phyloP scores from a whole-genome alignment of 2,888 invertebrate species.

The Halictus ligatus region DNA sequence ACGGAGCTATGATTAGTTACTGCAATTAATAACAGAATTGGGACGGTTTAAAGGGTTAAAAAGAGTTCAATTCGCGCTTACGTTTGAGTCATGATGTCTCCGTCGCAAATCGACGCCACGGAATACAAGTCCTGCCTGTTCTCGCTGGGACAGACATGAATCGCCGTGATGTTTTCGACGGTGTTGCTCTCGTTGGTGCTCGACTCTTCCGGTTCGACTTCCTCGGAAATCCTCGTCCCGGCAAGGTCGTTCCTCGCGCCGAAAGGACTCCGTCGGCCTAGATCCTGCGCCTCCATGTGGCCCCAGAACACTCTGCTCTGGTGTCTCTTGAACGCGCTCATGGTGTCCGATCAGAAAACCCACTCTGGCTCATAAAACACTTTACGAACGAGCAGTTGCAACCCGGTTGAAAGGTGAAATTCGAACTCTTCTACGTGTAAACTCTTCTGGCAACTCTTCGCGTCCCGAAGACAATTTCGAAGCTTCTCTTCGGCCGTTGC shows the following conservation, averaged over 20 bases:
- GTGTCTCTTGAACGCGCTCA: conserved; percentile 81
- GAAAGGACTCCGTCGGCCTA: conserved; percentile 45
- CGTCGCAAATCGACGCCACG: conserved; percentile 27
- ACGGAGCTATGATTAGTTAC: too few species aligned
- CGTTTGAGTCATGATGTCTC: conserved; percentile 45
- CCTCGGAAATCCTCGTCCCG: conserved; percentile 26
- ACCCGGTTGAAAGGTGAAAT: not conserved
- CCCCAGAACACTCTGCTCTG: conserved; percentile 82
- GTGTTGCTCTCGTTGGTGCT: conserved; percentile 57
- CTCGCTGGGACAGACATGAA: conserved; percentile 49
- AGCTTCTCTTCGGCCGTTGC: not conserved
- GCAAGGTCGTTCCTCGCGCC: conserved; percentile 27
- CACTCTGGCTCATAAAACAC: not conserved
- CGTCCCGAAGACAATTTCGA: not conserved
- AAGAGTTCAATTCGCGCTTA: conserved; percentile 34
- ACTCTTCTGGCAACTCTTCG: not conserved
- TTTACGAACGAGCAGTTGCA: not conserved
- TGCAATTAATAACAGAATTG: too few species aligned
- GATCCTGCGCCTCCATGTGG: conserved; percentile 79
- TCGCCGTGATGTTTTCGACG: conserved; percentile 64
- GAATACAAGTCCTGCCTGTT: conserved; percentile 26
- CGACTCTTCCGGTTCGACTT: conserved; percentile 53
- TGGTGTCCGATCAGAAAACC: conserved; percentile 48
- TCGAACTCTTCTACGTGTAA: too few species aligned
- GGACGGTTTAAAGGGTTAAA: too few species aligned